These are phyloP conservation scores for Ennomos fuscantarius DNA, from an alignment of 2,888 invertebrate genomes.

Conservation along the genomic window DNA sequence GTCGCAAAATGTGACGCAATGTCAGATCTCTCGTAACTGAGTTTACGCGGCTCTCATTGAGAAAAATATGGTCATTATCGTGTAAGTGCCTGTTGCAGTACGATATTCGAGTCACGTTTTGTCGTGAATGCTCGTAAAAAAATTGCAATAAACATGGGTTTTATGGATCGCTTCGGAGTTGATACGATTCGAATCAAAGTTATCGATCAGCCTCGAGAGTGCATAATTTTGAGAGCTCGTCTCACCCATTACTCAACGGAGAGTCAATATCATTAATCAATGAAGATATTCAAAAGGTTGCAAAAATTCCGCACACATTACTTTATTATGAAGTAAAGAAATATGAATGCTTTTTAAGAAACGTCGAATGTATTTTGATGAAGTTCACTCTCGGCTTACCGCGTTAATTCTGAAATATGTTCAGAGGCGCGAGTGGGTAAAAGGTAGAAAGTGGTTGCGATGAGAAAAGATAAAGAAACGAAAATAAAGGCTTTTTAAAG, in stretches of 20 bases:
- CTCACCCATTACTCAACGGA: constrained; percentile 38
- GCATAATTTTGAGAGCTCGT: constrained; percentile 32
- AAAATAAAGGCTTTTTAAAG: constrained; percentile 18
- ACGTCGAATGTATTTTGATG: constrained; percentile 34
- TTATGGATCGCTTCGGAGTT: constrained; percentile 53
- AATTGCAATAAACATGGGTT: constrained; percentile 59
- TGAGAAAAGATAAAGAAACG: constrained; percentile 8
- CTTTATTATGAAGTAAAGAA: constrained; percentile 29
- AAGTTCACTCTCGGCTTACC: constrained; percentile 24
- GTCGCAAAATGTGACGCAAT: constrained; percentile 72
- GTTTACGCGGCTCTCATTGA: constrained; percentile 61
- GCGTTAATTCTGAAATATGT: constrained; percentile 34
- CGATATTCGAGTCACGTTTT: constrained; percentile 67
- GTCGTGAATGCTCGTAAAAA: constrained; percentile 49
- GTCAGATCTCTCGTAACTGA: constrained; percentile 57
- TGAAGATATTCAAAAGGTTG: constrained; percentile 30
- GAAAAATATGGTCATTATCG: constrained; percentile 63
- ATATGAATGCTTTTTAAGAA: constrained; percentile 29
- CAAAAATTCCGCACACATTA: constrained; percentile 28
- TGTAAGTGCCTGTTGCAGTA: constrained; percentile 57
- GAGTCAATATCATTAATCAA: constrained; percentile 39
- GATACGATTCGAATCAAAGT: constrained; percentile 54
- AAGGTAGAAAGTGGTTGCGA: constrained; percentile 19
- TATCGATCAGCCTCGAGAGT: constrained; percentile 48
- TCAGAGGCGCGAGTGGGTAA: constrained; percentile 14